Base-by-base conservation (phyloP, 1,140 invertebrate species). In the Zaprionus ghesquierei region DNA sequence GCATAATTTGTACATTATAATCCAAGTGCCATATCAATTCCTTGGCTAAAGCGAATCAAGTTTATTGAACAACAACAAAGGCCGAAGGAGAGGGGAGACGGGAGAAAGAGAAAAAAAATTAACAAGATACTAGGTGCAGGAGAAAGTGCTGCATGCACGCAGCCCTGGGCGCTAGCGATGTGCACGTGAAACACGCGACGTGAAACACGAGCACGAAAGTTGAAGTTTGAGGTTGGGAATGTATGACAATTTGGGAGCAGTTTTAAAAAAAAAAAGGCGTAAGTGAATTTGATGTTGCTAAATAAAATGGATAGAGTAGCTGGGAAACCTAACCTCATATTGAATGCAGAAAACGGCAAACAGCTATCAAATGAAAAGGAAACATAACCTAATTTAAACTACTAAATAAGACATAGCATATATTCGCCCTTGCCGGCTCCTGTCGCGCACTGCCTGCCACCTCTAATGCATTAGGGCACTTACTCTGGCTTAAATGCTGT, bases 401-500 rank as follows among this genome's bases (percentile, higher is more conserved):
- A n/a, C n/a, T n/a, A n/a, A n/a, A n/a, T n/a, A n/a, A n/a, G n/a
- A n/a, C n/a, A n/a, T n/a, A n/a, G n/a, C n/a, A n/a, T n/a, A n/a
- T n/a, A n/a, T n/a, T n/a, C n/a, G n/a, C n/a, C n/a, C n/a, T n/a
- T n/a, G n/a, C n/a, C n/a, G n/a, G n/a, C n/a, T 27, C 60, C 31
- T 53, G 23, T 63, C 61, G 54, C 61, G 61, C 15, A 3, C n/a
- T 15, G 10, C n/a, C 6, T 61, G 12, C 23, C 49, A 62, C 38
- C 60, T 38, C 49, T 25, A 62, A 27, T 12, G 49, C 22, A 38
- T n/a, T 38, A 38, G 15, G 22, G 23, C 60, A 62, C 46, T 51
- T 63, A 23, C 15, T 38, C 59, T 27, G 69, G 69, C 69, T 66
- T 60, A 73, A 73, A 55, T 73, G 56, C 70, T 73, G 58, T 31